phyloP scores from a whole-genome alignment of 2,113 vertebrate genomes.

The Rhabdornis inornatus region DNA sequence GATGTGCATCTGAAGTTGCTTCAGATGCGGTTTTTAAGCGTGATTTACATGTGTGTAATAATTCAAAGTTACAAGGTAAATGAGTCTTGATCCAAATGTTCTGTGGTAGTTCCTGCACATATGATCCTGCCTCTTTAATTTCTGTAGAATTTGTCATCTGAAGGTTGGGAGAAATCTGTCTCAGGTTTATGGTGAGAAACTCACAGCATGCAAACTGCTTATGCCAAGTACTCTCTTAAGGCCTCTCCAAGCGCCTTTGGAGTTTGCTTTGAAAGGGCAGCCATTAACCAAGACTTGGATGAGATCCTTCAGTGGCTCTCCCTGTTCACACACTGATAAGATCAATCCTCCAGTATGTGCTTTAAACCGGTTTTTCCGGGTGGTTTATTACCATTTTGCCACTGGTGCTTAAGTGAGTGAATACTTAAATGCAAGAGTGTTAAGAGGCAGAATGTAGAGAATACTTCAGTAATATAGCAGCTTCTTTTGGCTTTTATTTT shows the following conservation, averaged over 20 bases:
- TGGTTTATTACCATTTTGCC: not conserved
- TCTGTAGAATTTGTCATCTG: not conserved
- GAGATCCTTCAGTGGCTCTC: not conserved
- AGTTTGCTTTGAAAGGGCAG: constrained; percentile 9
- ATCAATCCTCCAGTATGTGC: not conserved
- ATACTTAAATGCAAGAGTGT: not conserved
- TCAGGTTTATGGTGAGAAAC: not conserved
- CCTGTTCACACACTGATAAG: not conserved
- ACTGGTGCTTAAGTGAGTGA: not conserved
- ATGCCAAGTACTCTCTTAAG: not conserved
- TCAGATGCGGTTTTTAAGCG: not conserved
- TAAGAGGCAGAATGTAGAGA: not conserved
- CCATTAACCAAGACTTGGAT: not conserved
- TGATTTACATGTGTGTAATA: not conserved
- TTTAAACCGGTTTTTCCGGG: not conserved
- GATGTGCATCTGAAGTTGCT: not conserved
- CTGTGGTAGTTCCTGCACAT: not conserved
- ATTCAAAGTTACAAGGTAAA: not conserved
- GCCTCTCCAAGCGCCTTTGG: not conserved
- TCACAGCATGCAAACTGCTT: not conserved
- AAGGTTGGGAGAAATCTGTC: not conserved
- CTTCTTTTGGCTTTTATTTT: not conserved
- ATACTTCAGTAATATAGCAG: not conserved
- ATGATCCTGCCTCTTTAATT: not conserved
- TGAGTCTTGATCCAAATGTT: not conserved